Evolutionary conservation across 1,140 invertebrate genomes (phyloP), one percentile per base, ranked within the genome.

Genomic region (Drosophila baimaii): DNA sequence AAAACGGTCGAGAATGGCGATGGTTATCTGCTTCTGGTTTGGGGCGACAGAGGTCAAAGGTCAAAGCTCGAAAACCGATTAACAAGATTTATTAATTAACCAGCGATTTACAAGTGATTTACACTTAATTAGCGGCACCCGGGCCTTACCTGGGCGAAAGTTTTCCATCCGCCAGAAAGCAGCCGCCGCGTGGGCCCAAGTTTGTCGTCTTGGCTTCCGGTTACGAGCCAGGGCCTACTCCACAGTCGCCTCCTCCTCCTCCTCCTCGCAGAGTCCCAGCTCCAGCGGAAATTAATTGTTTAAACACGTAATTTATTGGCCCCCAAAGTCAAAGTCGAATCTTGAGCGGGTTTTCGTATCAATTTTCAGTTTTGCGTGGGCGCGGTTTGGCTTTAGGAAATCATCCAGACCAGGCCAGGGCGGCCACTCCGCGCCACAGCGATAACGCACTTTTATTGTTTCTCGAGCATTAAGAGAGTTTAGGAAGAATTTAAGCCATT

Each of bases 91-190:
- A 89, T 89, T 70, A 89, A 76, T 89, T 75, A 76, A 57, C 19
- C 55, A 72, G 74, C 77, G 56, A 89, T 81, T 89, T 89, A 89
- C 84, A 81, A 89, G 80, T 74, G 68, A 89, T 89, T 89, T 89
- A 89, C 84, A 89, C 84, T 89, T 89, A 89, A 89, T 89, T 89
- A 89, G 74, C 59, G 65, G 74, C 84, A 89, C 84, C 84, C 69
- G 56, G 25, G 57, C 44, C 44, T 9, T 58, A 66, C 61, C 62
- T 72, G 78, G 72, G 62, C 23, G 77, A 89, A 88, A 83, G 54
- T 81, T 76, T 76, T 49, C 43, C 33, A 52, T 52, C 29, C 29
- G 13, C 29, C n/a, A 6, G 21, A 23, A 29, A 47, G 46, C 27
- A 10, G 0, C 3, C 31, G 25, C 25, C 6, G 59, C 73, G 77